Evolutionary conservation across 2,113 vertebrate genomes (phyloP).

Genomic region (Zeus faber): DNA sequence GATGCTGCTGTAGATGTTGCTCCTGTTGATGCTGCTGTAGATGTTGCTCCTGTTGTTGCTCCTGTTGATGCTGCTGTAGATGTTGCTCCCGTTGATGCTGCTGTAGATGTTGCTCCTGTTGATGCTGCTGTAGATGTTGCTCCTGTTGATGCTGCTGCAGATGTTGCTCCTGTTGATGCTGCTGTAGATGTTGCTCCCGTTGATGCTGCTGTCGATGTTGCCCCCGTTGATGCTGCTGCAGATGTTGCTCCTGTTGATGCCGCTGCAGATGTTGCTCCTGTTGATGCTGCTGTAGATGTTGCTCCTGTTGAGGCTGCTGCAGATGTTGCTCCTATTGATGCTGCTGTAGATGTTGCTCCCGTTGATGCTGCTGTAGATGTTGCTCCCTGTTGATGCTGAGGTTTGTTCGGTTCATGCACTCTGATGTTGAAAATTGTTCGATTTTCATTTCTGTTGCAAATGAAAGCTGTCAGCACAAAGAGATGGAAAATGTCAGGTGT

Average conservation of each 20-base stretch:
- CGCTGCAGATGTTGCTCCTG: constrained; percentile 10
- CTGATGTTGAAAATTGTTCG: too few species aligned
- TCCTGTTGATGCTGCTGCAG: neutral
- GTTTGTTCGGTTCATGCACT: too few species aligned
- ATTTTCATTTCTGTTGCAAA: too few species aligned
- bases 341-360: too few species aligned
- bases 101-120: constrained; percentile 6
- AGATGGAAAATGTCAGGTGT: neutral
- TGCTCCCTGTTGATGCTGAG: too few species aligned
- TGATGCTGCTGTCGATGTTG: constrained; percentile 9
- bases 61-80: neutral
- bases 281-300: constrained; percentile 10
- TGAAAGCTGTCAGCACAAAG: neutral
- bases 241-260: constrained; percentile 11
- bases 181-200: constrained; percentile 4
- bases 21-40: constrained; percentile 4
- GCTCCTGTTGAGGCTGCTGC: constrained; percentile 27
- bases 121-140: constrained; percentile 11
- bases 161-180: neutral
- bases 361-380: too few species aligned
- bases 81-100: constrained; percentile 4
- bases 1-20: neutral
- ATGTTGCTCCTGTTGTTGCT: constrained; percentile 1
- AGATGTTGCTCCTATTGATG: too few species aligned
- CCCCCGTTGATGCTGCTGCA: constrained; percentile 13